Conservation (phyloP, 1,140 invertebrate species). For the Drosophila carrolli region DNA sequence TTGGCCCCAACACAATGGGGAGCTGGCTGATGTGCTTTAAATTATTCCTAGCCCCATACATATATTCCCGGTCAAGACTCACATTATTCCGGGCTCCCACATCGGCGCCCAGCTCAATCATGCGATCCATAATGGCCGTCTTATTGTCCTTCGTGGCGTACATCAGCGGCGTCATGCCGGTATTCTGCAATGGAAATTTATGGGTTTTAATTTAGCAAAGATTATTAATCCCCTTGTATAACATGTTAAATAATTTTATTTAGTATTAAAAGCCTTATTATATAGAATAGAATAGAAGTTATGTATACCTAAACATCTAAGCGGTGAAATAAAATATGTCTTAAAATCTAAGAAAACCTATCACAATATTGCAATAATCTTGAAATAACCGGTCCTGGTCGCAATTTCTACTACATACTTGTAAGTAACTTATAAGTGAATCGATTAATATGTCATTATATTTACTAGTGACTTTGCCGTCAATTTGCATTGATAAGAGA, state of each 20-base stretch:
- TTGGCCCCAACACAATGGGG: slow-evolving; percentile 25
- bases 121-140: slow-evolving; percentile 93
- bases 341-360: too few species aligned
- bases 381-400: not conserved
- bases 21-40: slow-evolving; percentile 34
- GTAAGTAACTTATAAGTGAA: too few species aligned
- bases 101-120: slow-evolving; percentile 96
- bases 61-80: slow-evolving; percentile 85
- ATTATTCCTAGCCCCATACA: slow-evolving; percentile 4
- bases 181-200: slow-evolving; percentile 87
- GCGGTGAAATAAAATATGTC: too few species aligned
- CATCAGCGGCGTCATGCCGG: slow-evolving; percentile 97
- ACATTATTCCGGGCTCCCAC: slow-evolving; percentile 95
- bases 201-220: not conserved
- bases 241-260: too few species aligned
- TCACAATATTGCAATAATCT: not conserved
- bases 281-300: too few species aligned
- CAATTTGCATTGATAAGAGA: not conserved
- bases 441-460: not conserved
- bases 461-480: not conserved
- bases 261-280: too few species aligned
- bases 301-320: too few species aligned
- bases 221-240: not conserved
- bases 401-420: too few species aligned
- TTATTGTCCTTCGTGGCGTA: slow-evolving; percentile 97